Evolutionary conservation across 2,888 invertebrate genomes (phyloP).

Genomic region (Tridacna crocea): DNA sequence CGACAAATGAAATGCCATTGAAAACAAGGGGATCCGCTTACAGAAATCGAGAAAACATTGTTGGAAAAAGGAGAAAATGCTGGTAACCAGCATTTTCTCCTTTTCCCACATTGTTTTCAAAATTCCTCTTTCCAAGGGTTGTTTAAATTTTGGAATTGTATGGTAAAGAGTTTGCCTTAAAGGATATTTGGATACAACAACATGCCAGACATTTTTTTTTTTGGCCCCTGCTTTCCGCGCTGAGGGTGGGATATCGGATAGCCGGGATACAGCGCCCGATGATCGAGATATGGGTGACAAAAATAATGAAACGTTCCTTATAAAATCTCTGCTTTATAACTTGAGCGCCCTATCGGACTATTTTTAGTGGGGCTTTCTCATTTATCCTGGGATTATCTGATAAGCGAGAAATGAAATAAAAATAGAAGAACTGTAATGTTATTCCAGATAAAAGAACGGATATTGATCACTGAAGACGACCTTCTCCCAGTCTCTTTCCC

Average conservation of each 20-base stretch:
- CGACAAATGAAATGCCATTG: too few species aligned
- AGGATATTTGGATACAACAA: too few species aligned
- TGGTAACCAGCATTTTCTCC: too few species aligned
- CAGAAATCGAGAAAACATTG: too few species aligned
- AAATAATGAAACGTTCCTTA: slow-evolving; percentile 65
- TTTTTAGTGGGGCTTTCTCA: slow-evolving; percentile 58
- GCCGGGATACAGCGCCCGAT: slow-evolving; percentile 41
- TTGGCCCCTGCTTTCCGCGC: not conserved
- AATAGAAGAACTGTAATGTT: slow-evolving; percentile 25
- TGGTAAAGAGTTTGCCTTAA: too few species aligned
- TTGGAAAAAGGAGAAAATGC: too few species aligned
- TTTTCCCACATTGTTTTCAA: too few species aligned
- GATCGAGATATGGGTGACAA: slow-evolving; percentile 41
- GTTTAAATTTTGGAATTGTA: too few species aligned
- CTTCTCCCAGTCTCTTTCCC: too few species aligned
- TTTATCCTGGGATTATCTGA: slow-evolving; percentile 67
- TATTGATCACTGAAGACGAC: not conserved
- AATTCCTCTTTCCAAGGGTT: too few species aligned
- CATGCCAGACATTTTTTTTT: too few species aligned
- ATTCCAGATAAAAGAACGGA: slow-evolving; percentile 18
- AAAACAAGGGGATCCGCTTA: too few species aligned
- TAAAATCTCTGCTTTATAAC: slow-evolving; percentile 67
- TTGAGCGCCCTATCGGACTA: slow-evolving; percentile 57
- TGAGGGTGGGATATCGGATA: slow-evolving; percentile 30
- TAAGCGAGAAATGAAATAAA: slow-evolving; percentile 27